Base-by-base conservation (phyloP, 2,888 invertebrate genomes). In the Asteroscopus sphinx region DNA sequence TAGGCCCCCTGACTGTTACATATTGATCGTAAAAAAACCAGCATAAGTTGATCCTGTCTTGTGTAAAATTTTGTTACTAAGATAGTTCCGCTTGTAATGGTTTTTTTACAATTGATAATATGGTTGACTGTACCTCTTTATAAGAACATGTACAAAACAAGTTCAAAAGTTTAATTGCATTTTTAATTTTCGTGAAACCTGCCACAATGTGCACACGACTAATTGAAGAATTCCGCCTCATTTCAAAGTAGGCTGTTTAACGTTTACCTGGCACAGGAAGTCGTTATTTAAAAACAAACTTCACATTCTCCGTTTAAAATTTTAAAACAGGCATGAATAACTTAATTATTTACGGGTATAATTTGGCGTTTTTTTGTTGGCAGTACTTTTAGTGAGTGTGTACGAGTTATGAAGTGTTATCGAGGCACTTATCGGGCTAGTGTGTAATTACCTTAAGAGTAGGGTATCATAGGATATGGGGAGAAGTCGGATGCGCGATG, bases 371-470 rank as follows among this genome's bases (percentile, higher is more conserved):
- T 63, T 75, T 72, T 56, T 60, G 66, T 39, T 39, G 49, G 17
- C 33, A 37, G 60, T 73, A 64, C 63, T 48, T 69, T 58, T 49
- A 54, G 55, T 52, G 57, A 63, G 49, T 54, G 57, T 26, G 54
- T 41, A 71, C 64, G 62, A 75, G 79, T 73, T 80, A 77, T 76
- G 77, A 71, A 69, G 81, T 81, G 82, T 77, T 87, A 86, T 86
- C 85, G 73, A 30, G 36, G 59, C 73, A 76, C 58, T 84, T 82
- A 87, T 86, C 86, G 80, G 54, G 64, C 54, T 44, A 52, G 76
- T 77, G 74, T 83, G 81, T 85, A 82, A 87, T 86, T 85, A 86
- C 77, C 80, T 76, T 83, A 80, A 78, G 76, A 78, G 77, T 73
- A 68, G 80, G 74, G 79, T 77, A 76, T 79, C 69, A 77, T 68